Conservation (phyloP, 2,888 invertebrate species). For the Drosophila diplacantha region DNA sequence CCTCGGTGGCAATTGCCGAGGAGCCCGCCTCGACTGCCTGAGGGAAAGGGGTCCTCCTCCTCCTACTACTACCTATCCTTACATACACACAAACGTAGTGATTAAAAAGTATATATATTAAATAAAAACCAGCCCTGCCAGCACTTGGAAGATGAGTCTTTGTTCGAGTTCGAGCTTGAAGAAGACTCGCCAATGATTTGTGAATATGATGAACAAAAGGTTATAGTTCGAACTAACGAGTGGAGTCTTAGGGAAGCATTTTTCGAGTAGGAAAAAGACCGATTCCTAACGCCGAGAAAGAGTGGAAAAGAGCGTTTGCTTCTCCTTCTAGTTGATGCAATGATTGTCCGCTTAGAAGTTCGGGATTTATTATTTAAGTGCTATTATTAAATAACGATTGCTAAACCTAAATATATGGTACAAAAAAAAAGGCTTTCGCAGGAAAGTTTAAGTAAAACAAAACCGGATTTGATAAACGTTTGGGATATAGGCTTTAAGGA, state of each 20-base stretch:
- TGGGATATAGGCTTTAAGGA: background rate
- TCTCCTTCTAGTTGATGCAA: background rate
- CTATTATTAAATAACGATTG: background rate
- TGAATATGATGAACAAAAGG: background rate
- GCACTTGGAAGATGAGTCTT: background rate
- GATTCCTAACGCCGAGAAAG: too few relatives aligned
- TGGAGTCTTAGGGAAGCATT: background rate
- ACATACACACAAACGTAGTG: background rate
- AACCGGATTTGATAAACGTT: background rate
- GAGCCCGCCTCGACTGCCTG: background rate
- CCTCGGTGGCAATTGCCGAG: background rate
- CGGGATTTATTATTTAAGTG: background rate
- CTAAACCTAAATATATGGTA: background rate
- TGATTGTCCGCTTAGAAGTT: background rate
- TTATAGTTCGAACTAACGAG: background rate
- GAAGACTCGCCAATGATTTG: background rate
- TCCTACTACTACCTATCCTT: background rate
- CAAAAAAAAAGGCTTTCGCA: background rate
- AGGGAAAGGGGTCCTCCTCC: background rate
- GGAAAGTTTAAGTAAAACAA: slow-evolving; percentile 4
- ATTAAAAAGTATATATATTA: background rate
- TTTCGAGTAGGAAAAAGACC: background rate
- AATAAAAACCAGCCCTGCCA: slow-evolving; percentile 10
- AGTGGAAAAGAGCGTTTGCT: too few relatives aligned
- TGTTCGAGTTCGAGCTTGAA: background rate